A percentile compares a stretch with the other conserved stretches of the same genome.
Conservation (phyloP, 2,797 vertebrate genomes). For the Cyprinodon diabolis region DNA sequence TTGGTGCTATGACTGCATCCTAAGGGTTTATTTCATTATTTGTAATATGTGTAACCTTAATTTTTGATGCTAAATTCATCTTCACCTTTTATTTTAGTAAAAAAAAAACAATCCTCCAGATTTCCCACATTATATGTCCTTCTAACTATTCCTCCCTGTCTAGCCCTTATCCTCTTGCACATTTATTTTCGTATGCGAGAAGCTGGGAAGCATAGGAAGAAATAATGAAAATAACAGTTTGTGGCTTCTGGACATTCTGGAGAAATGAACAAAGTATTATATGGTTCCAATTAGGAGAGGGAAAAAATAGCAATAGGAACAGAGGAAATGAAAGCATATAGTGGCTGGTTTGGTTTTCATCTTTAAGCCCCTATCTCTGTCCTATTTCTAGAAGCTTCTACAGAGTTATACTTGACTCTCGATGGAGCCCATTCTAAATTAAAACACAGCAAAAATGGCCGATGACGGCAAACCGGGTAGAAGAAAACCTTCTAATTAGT, state of each 20-base stretch:
- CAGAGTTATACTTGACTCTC: constrained; percentile 21
- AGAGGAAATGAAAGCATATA: constrained; percentile 74
- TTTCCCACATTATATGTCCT: constrained; percentile 42
- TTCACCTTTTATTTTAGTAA: neutral
- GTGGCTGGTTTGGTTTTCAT: constrained; percentile 67
- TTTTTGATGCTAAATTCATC: neutral
- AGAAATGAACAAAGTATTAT: constrained; percentile 45
- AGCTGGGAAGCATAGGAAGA: constrained; percentile 15
- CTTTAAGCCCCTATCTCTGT: constrained; percentile 16
- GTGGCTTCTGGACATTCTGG: constrained; percentile 51
- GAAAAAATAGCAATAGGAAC: constrained; percentile 47
- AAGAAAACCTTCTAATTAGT: constrained; percentile 53
- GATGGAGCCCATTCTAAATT: constrained; percentile 30
- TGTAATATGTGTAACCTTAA: neutral
- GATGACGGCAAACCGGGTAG: constrained; percentile 55
- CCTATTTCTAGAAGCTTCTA: constrained; percentile 43
- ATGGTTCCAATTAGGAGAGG: constrained; percentile 68
- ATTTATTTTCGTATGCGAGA: constrained; percentile 52
- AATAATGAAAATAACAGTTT: constrained; percentile 34
- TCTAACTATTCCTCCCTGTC: constrained; percentile 33
- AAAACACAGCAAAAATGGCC: constrained; percentile 52
- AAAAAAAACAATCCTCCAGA: constrained; percentile 13
- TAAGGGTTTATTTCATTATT: no score
- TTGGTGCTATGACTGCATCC: neutral
- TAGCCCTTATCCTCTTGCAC: constrained; percentile 45